These are phyloP conservation scores for Cephus pygmeus DNA, from an alignment of 2,888 invertebrate species.

Conservation along the genomic window DNA sequence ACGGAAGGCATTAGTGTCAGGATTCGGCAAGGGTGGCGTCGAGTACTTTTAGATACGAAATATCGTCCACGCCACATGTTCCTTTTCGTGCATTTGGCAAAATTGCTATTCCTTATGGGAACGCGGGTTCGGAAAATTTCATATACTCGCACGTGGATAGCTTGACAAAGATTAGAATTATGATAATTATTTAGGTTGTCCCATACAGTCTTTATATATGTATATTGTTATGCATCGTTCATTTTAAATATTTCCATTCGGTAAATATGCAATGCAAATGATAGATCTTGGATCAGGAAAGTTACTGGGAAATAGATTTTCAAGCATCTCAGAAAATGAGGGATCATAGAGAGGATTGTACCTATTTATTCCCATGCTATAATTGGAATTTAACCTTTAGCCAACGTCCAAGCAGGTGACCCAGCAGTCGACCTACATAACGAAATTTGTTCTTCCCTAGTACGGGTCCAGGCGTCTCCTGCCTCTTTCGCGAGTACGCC, in stretches of 20 bases:
- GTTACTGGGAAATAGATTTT: background rate
- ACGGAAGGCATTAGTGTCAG: background rate
- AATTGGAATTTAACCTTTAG: conserved; percentile 58
- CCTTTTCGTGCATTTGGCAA: background rate
- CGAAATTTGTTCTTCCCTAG: conserved; percentile 31
- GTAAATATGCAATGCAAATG: background rate
- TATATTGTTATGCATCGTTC: background rate
- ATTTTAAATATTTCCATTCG: background rate
- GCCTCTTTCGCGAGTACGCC: conserved; percentile 17
- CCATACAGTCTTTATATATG: background rate
- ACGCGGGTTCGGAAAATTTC: background rate
- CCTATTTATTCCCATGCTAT: conserved; percentile 48
- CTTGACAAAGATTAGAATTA: background rate
- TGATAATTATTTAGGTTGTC: background rate
- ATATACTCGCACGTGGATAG: background rate
- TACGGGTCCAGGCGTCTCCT: conserved; percentile 14
- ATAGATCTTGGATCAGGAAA: background rate
- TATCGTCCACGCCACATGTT: background rate
- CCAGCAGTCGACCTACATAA: conserved; percentile 45
- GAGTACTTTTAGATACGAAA: background rate
- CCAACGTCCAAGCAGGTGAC: conserved; percentile 41
- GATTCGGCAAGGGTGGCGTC: background rate
- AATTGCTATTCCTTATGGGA: background rate
- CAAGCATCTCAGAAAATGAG: background rate
- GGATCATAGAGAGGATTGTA: conserved; percentile 18